Percentiles rank a stretch among this genome's conserved stretches.
Conservation (phyloP, 2,113 vertebrate genomes). For the Eurypyga helias region DNA sequence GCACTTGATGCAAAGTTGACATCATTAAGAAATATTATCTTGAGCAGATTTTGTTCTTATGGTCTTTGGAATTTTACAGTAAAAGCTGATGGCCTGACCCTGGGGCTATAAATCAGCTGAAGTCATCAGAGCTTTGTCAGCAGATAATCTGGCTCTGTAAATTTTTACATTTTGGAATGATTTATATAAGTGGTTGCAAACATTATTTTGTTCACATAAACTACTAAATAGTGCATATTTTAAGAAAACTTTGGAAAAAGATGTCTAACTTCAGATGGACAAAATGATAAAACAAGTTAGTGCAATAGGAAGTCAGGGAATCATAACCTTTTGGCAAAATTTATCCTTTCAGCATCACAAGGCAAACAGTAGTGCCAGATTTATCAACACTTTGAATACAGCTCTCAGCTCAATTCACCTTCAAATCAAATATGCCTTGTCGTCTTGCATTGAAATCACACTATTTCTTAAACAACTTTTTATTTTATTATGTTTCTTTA, state of each 20-base stretch:
- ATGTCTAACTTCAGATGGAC: background rate
- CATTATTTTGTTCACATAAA: background rate
- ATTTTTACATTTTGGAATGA: background rate
- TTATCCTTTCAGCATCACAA: background rate
- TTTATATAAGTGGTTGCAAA: background rate
- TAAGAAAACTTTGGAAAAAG: background rate
- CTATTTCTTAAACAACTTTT: background rate
- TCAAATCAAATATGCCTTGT: background rate
- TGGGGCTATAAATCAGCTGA: slow-evolving; percentile 17
- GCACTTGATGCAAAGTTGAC: background rate
- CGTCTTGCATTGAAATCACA: background rate
- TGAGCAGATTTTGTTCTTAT: background rate
- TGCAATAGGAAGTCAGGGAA: background rate
- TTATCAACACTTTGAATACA: background rate
- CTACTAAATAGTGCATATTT: background rate
- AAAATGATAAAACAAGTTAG: background rate
- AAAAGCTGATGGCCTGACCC: background rate
- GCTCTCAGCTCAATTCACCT: background rate
- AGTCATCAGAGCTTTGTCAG: background rate
- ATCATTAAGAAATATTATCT: background rate
- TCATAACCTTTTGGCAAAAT: background rate
- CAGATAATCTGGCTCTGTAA: background rate
- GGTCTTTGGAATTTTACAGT: background rate
- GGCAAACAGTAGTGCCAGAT: background rate
- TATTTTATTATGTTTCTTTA: background rate